Conservation (phyloP, 2,888 invertebrate genomes). For the Drosophila greeni region DNA sequence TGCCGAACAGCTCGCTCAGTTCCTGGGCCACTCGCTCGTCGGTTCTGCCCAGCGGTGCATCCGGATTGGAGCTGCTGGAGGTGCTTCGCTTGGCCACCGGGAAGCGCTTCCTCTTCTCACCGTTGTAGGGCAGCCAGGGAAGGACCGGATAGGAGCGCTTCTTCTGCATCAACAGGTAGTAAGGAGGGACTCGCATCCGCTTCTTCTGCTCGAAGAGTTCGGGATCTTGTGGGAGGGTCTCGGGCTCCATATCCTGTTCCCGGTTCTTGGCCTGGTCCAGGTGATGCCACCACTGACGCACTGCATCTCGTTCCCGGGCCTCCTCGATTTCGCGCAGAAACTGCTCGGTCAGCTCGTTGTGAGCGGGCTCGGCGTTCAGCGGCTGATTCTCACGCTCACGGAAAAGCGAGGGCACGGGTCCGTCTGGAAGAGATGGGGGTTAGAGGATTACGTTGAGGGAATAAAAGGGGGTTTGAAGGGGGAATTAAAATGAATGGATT, state of each 20-base stretch:
- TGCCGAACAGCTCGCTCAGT: constrained; percentile 83
- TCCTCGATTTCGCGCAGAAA: constrained; percentile 78
- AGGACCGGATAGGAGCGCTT: constrained; percentile 78
- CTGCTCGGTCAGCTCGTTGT: constrained; percentile 75
- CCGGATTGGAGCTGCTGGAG: constrained; percentile 64
- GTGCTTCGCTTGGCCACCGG: constrained; percentile 85
- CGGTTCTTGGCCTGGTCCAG: constrained; percentile 32
- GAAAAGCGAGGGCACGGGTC: constrained; percentile 68
- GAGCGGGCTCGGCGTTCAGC: constrained; percentile 34
- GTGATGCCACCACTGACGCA: constrained; percentile 74
- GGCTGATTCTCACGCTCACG: constrained; percentile 73
- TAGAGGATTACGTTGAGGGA: neutral
- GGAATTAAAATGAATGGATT: neutral
- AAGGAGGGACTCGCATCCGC: constrained; percentile 74
- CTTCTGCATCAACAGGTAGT: constrained; percentile 77
- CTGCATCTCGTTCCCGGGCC: constrained; percentile 74
- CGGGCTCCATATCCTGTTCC: constrained; percentile 13
- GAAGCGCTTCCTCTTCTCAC: constrained; percentile 81
- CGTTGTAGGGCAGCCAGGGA: constrained; percentile 78
- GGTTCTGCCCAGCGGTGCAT: constrained; percentile 80
- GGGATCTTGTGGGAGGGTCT: constrained; percentile 57
- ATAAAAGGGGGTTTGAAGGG: neutral
- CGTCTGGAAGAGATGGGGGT: constrained; percentile 51
- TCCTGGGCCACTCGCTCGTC: constrained; percentile 86
- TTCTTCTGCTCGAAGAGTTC: constrained; percentile 76